Evolutionary conservation across 2,113 vertebrate genomes (phyloP), one percentile per base, ranked within the genome.

Genomic region (Dolichallabes microphthalmus): DNA sequence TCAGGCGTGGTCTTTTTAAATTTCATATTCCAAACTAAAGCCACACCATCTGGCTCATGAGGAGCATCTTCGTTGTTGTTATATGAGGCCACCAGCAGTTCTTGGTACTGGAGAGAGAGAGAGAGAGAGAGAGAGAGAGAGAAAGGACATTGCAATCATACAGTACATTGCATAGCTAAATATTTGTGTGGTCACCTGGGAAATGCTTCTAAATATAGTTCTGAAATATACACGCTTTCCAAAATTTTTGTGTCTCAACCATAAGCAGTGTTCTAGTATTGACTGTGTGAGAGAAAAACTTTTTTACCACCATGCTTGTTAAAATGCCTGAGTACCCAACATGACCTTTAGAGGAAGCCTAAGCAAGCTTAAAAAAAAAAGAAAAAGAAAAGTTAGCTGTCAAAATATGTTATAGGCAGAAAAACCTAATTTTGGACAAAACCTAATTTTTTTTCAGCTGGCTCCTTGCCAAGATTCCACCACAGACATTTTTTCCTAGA

Each of bases 21-120:
- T 91, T 99, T 99, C 94, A 98, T 98, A 93, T 99, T 99, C 98
- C 98, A 99, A 68, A 99, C 97, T 85, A 99, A 94, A 71, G 97
- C 96, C 30, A 98, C 97, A 0, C 98, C 98, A 76, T 99, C 98
- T 2, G 98, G 98, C 85, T 99, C 98, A 87, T 99, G 97, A 27
- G 97, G 98, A 39, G 97, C 97, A 35, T 99, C 97, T 91, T 99
- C 98, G 6, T 99, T 99, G 89, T 97, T 98, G 92, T 98, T 98
- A 80, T 99, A 99, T 53, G 98, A 98, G 69, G 98, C 97, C n/a
- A 99, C 97, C 94, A 99, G 95, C 92, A 99, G 90, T 92, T 99
- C 98, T 0, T 97, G 97, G 86, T 98, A 99, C 98, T 99, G 88
- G 32, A 32, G 63, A 35, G 10, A 17, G 77, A 2, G 53, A 50